phyloP scores from a whole-genome alignment of 2,113 vertebrate species.

The Syngnathoides biaculeatus region DNA sequence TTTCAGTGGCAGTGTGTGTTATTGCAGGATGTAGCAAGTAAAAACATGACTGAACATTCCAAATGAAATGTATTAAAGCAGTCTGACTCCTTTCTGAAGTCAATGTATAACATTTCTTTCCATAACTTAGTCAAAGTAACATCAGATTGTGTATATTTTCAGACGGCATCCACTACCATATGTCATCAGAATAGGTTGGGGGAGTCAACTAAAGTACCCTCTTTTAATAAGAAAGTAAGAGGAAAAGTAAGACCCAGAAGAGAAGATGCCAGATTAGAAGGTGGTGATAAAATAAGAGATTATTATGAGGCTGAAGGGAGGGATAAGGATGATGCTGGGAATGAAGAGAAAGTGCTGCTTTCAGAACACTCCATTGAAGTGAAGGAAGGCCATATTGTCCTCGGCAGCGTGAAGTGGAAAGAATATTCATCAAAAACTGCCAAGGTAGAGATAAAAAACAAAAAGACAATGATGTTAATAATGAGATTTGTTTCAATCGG shows the following conservation, averaged over 20 bases:
- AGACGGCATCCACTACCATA: neutral
- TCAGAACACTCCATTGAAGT: constrained; percentile 37
- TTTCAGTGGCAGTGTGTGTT: no score
- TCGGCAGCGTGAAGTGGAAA: constrained; percentile 45
- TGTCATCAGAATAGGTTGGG: constrained; percentile 18
- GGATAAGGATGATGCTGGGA: neutral
- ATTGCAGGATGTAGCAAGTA: no score
- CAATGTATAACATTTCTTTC: no score
- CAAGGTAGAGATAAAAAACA: constrained; percentile 11
- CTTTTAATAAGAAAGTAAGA: neutral
- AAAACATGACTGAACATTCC: no score
- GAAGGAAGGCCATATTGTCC: constrained; percentile 35
- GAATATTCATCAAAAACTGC: constrained; percentile 4
- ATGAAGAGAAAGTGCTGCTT: neutral
- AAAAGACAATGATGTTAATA: neutral
- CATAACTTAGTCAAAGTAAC: no score
- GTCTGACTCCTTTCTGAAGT: no score
- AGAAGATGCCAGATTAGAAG: constrained; percentile 3
- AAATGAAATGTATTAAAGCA: no score
- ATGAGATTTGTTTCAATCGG: neutral
- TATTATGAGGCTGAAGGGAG: constrained; percentile 1
- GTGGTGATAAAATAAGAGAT: neutral
- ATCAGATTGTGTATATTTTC: neutral
- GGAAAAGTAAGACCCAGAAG: neutral
- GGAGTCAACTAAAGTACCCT: neutral